phyloP scores from a whole-genome alignment of 2,113 vertebrate genomes.

The Scartelaos histophorus region DNA sequence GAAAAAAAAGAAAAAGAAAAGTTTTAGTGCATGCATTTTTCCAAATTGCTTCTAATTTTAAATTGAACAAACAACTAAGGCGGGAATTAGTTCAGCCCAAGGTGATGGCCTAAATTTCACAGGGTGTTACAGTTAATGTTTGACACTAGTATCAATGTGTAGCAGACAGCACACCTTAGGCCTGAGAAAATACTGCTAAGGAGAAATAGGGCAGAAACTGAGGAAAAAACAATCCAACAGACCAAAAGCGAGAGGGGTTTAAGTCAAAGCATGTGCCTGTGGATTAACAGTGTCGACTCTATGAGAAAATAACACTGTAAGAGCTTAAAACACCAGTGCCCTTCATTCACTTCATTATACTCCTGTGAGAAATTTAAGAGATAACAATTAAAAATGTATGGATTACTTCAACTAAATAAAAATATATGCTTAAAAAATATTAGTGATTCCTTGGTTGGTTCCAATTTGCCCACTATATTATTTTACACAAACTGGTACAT shows the following conservation, averaged over 20 bases:
- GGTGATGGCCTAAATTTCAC: background rate
- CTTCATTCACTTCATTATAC: background rate
- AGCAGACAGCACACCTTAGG: background rate
- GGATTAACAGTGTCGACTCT: conserved; percentile 63
- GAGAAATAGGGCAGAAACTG: conserved; percentile 18
- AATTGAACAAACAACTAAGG: too few relatives aligned
- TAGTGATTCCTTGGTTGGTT: too few relatives aligned
- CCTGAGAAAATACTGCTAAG: conserved; percentile 3
- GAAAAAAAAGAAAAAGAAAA: too few relatives aligned
- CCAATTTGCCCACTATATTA: background rate
- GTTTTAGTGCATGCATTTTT: too few relatives aligned
- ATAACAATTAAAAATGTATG: background rate
- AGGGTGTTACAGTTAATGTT: background rate
- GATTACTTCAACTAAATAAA: background rate
- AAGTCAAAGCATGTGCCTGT: conserved; percentile 68
- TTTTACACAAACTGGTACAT: background rate
- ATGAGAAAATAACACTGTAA: conserved; percentile 35
- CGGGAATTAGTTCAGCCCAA: background rate
- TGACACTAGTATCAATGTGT: background rate
- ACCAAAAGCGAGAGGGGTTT: conserved; percentile 54
- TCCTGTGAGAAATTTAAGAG: background rate
- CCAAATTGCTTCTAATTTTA: background rate
- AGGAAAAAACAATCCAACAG: conserved; percentile 37
- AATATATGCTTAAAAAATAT: background rate
- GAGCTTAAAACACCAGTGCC: conserved; percentile 41